Base-by-base conservation (phyloP, 2,888 invertebrate genomes). In the Drosophila silvestris region DNA sequence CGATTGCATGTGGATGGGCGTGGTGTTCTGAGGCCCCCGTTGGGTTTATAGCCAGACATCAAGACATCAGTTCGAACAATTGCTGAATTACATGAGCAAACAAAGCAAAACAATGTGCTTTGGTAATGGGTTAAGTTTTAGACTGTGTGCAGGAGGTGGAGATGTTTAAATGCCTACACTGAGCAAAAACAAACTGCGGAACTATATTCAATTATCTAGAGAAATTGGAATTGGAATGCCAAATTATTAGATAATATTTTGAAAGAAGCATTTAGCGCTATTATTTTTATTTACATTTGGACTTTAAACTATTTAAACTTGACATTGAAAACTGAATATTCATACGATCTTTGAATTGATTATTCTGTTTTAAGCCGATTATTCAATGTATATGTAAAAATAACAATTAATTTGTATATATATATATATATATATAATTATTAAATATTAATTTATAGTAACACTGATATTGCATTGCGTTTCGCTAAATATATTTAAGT, bases 31-130 rank as follows among this genome's bases (percentile, higher is more conserved):
- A 12, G 66, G 9, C 14, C 5, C 22, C 32, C 26, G 67, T 54
- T 50, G n/a, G n/a, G 44, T 16, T 32, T 50, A 54, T 26, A 66
- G 32, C 53, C 57, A 63, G 66, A 62, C 67, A 60, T 59, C 32
- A 54, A 59, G 47, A 26, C 62, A 53, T 64, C 52, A 59, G 56
- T 5, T 54, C 62, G 52, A 60, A 35, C 65, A 62, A 62, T 69
- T 69, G 58, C 39, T 51, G 41, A 58, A 57, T 75, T 67, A 41
- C 70, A 64, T 59, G 35, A 64, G 53, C 66, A 74, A 79, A 79
- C 53, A 78, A 47, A 35, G 33, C 57, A 58, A 39, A 30, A 39
- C 41, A 58, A 58, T 59, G 59, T 80, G 52, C 64, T 56, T 51
- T 68, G n/a, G 59, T 51, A 71, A 71, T 65, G 81, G 65, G 51